Percentiles rank a stretch among this genome's conserved stretches.
Conservation (phyloP, 2,888 invertebrate genomes). For the Cenopis cana region DNA sequence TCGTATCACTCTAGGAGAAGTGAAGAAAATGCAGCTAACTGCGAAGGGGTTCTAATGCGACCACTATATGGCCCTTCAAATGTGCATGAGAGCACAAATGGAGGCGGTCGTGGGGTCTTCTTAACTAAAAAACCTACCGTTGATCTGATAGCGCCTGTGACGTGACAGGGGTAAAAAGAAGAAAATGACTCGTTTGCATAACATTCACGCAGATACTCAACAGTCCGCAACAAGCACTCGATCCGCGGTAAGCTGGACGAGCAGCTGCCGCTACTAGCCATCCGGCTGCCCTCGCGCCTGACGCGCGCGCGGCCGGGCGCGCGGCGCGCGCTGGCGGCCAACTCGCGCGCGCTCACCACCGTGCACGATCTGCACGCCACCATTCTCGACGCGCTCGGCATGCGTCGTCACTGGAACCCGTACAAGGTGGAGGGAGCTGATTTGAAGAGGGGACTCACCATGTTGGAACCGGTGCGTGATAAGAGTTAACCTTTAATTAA, state of each 20-base stretch:
- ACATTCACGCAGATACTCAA: conserved; percentile 87
- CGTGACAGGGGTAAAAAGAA: too few relatives aligned
- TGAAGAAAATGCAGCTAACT: too few relatives aligned
- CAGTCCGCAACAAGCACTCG: conserved; percentile 88
- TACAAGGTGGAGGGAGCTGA: conserved; percentile 80
- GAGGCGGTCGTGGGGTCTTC: too few relatives aligned
- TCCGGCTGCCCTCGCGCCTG: conserved; percentile 90
- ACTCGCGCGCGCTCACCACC: conserved; percentile 89
- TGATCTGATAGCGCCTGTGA: too few relatives aligned
- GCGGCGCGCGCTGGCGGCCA: conserved; percentile 86
- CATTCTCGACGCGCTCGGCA: conserved; percentile 87
- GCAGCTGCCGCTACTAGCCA: conserved; percentile 93
- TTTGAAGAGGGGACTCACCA: conserved; percentile 83
- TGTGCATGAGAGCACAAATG: too few relatives aligned
- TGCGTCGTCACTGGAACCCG: conserved; percentile 63
- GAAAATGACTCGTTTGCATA: too few relatives aligned
- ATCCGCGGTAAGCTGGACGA: conserved; percentile 97
- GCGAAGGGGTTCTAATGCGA: too few relatives aligned
- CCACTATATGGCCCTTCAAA: too few relatives aligned
- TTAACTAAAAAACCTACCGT: too few relatives aligned
- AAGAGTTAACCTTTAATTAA: too few relatives aligned
- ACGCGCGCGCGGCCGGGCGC: conserved; percentile 85
- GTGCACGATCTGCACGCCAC: conserved; percentile 96
- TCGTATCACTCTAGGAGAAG: too few relatives aligned
- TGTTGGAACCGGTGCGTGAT: conserved; percentile 85